phyloP scores from a whole-genome alignment of 1,140 invertebrate genomes.

The Scaptomyza hsui region DNA sequence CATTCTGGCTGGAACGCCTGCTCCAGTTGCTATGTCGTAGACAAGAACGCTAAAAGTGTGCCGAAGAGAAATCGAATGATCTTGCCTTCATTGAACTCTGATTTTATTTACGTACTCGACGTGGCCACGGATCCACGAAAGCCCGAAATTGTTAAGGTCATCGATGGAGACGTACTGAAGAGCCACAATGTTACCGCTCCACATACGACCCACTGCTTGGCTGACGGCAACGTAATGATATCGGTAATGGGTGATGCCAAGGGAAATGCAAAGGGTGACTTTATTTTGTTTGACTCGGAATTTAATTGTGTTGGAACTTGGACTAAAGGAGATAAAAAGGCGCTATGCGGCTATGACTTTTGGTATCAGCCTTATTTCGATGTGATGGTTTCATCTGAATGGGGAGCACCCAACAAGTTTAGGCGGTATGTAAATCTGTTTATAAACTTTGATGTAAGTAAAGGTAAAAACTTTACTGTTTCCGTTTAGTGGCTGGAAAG shows the following conservation, averaged over 20 bases:
- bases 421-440: constrained; percentile 85
- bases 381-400: constrained; percentile 95
- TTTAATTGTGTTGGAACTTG: constrained; percentile 89
- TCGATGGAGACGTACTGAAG: constrained; percentile 90
- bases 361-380: constrained; percentile 99
- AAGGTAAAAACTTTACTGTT: neutral
- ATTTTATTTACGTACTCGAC: constrained; percentile 94
- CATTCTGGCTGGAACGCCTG: constrained; percentile 98
- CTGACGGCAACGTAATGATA: constrained; percentile 96
- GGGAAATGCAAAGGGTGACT: constrained; percentile 93
- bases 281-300: constrained; percentile 94
- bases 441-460: too few relatives aligned
- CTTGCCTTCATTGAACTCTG: constrained; percentile 92
- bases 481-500: constrained; percentile 87
- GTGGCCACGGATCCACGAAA: constrained; percentile 88
- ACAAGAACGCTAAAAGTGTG: constrained; percentile 84
- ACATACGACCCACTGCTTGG: constrained; percentile 97
- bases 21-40: constrained; percentile 91
- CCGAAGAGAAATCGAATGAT: constrained; percentile 91
- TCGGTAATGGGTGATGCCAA: constrained; percentile 94
- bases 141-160: constrained; percentile 86
- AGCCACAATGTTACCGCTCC: constrained; percentile 90
- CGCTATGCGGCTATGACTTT: constrained; percentile 92
- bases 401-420: constrained; percentile 94
- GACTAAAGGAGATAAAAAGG: constrained; percentile 86